Evolutionary conservation across 1,140 invertebrate species (phyloP).

Genomic region (Tribolium castaneum): DNA sequence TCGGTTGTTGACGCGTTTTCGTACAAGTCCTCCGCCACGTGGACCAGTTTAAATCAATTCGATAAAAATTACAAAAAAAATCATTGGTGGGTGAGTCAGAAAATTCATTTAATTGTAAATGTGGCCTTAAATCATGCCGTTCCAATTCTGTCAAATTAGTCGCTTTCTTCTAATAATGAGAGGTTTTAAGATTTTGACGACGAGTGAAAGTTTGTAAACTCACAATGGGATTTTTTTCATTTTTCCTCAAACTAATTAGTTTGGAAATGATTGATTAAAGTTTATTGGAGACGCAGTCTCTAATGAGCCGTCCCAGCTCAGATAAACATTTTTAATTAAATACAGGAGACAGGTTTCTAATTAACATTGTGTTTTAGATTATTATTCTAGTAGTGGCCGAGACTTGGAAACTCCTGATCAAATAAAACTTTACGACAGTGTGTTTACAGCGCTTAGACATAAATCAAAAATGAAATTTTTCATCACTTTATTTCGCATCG

Average conservation of each 20-base stretch:
- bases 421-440: not conserved
- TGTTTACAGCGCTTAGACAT: not conserved
- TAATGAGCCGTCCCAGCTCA: not conserved
- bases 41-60: not conserved
- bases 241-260: not conserved
- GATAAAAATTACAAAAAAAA: conserved; percentile 1
- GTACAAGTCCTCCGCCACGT: conserved; percentile 8
- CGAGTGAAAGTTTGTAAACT: not conserved
- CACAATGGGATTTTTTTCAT: not conserved
- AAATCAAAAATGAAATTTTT: not conserved
- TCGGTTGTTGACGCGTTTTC: conserved; percentile 39
- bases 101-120: not conserved
- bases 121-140: not conserved
- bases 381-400: not conserved
- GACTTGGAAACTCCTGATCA: not conserved
- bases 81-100: not conserved
- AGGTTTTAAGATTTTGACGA: not conserved
- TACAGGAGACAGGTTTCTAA: not conserved
- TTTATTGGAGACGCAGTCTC: not conserved
- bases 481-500: not conserved
- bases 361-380: not conserved
- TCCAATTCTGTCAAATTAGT: not conserved
- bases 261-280: not conserved
- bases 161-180: not conserved
- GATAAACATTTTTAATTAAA: not conserved